Conservation (phyloP, 2,888 invertebrate genomes). For the Lepidochrysops patricia region DNA sequence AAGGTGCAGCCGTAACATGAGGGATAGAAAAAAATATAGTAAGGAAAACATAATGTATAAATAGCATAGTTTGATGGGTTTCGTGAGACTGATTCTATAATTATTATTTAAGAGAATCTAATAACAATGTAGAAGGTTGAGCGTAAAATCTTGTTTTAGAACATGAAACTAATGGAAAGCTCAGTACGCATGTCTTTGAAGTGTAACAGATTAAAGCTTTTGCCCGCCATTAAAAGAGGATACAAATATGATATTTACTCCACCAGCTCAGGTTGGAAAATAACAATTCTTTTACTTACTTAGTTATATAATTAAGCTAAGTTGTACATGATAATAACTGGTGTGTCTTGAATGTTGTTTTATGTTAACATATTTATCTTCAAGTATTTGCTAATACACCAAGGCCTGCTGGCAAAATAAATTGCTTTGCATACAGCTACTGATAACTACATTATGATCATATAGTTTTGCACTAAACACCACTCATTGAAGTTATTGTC, state of each 20-base stretch:
- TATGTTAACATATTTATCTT: background rate
- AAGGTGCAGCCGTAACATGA: too few species aligned
- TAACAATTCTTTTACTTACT: conserved; percentile 16
- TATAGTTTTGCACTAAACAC: background rate
- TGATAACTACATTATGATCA: background rate
- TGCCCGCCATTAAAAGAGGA: conserved; percentile 88
- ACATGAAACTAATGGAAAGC: conserved; percentile 83
- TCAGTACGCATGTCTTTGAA: conserved; percentile 81
- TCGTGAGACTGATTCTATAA: too few species aligned
- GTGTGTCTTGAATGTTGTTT: background rate
- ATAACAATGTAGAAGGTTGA: conserved; percentile 37
- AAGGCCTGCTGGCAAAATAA: background rate
- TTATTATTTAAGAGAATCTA: background rate
- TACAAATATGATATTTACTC: conserved; percentile 88
- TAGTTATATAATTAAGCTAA: background rate
- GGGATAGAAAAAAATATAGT: too few species aligned
- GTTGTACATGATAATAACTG: background rate
- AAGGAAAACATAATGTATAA: too few species aligned
- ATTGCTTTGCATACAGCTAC: background rate
- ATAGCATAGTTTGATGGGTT: too few species aligned
- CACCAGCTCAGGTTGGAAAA: conserved; percentile 87
- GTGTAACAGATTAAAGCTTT: conserved; percentile 84
- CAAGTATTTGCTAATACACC: background rate
- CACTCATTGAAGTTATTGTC: background rate
- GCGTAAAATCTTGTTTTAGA: conserved; percentile 73